phyloP scores from a whole-genome alignment of 2,113 vertebrate genomes.

The Pteruthius melanotis region DNA sequence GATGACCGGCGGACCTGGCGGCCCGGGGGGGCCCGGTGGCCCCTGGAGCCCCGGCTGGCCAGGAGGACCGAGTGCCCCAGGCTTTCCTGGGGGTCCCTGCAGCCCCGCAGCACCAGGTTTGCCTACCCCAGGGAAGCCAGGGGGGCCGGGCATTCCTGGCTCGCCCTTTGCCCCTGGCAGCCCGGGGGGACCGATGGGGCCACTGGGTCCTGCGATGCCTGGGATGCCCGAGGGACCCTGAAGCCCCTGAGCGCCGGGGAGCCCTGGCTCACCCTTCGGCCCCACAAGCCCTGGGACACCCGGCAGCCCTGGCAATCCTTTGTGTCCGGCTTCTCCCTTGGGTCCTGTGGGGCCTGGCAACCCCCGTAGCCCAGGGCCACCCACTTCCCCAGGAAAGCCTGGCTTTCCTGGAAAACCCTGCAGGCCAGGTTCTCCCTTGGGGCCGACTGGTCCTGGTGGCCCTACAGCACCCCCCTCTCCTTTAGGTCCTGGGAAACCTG shows the following conservation, averaged over 20 bases:
- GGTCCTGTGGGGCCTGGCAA: constrained; percentile 86
- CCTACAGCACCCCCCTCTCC: constrained; percentile 84
- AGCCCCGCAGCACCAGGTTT: constrained; percentile 81
- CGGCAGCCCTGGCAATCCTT: constrained; percentile 82
- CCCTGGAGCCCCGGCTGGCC: constrained; percentile 88
- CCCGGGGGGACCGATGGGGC: constrained; percentile 86
- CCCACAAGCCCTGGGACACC: constrained; percentile 82
- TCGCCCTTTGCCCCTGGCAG: constrained; percentile 87
- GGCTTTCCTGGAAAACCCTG: constrained; percentile 85
- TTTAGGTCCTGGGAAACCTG: constrained; percentile 88
- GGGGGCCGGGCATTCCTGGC: constrained; percentile 79
- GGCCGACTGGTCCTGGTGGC: constrained; percentile 80
- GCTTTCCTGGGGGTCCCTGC: constrained; percentile 84
- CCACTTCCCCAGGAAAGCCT: constrained; percentile 83
- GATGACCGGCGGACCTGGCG: constrained; percentile 74
- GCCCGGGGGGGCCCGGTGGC: constrained; percentile 81
- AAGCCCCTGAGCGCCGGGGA: constrained; percentile 82
- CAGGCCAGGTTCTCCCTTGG: constrained; percentile 84
- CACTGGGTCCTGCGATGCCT: constrained; percentile 84
- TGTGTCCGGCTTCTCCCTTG: constrained; percentile 85
- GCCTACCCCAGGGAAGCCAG: constrained; percentile 81
- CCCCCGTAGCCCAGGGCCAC: constrained; percentile 84
- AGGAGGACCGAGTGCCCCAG: constrained; percentile 80
- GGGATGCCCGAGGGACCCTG: constrained; percentile 93
- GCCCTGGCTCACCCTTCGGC: constrained; percentile 81